These are phyloP conservation scores for Geopemphigus sp. DNA, from an alignment of 1,140 invertebrate genomes.

Conservation along the genomic window DNA sequence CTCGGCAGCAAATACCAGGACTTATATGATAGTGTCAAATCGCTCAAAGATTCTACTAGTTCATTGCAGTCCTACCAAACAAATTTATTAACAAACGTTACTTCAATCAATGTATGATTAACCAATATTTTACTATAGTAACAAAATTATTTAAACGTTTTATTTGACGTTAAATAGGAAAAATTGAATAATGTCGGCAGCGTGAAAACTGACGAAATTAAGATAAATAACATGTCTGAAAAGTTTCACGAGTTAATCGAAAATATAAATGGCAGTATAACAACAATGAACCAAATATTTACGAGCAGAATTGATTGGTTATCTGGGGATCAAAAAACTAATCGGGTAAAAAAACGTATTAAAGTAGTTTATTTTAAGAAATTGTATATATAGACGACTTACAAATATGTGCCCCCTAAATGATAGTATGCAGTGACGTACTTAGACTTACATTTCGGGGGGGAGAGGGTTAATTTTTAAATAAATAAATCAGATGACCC, in stretches of 20 bases:
- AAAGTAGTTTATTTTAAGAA: no score
- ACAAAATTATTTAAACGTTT: not conserved
- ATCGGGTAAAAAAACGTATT: not conserved
- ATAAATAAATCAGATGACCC: no score
- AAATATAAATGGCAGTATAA: not conserved
- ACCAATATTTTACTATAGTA: not conserved
- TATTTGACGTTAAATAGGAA: conserved; percentile 8
- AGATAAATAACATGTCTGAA: conserved; percentile 19
- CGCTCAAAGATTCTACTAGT: conserved; percentile 17
- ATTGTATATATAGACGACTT: no score
- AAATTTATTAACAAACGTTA: conserved; percentile 1
- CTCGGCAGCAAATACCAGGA: conserved; percentile 24
- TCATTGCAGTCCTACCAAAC: conserved; percentile 30
- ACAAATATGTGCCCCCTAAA: no score
- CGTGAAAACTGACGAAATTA: conserved; percentile 32
- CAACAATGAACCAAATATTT: conserved; percentile 6
- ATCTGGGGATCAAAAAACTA: conserved; percentile 24
- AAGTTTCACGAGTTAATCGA: conserved; percentile 6
- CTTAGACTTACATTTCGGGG: no score
- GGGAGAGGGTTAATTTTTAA: no score
- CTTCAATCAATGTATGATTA: conserved; percentile 31
- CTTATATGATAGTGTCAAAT: conserved; percentile 12
- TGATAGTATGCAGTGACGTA: no score
- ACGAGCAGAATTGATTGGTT: conserved; percentile 22
- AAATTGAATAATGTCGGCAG: conserved; percentile 17